A percentile compares a stretch with the other conserved stretches of the same genome.
Conservation (phyloP, 2,888 invertebrate genomes). For the Drosophila recens region DNA sequence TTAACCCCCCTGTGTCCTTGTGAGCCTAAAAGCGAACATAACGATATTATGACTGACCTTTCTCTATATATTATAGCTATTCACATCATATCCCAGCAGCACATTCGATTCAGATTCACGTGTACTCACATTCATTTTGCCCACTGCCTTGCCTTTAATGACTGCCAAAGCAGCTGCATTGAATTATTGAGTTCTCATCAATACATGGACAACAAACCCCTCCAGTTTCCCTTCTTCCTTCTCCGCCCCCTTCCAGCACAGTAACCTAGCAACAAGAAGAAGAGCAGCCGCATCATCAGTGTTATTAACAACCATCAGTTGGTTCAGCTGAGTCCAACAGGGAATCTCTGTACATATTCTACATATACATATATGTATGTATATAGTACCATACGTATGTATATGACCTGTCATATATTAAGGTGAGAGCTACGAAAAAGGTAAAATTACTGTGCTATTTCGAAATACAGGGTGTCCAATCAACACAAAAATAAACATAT, state of each 20-base stretch:
- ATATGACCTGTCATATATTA: constrained; percentile 56
- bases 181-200: constrained; percentile 67
- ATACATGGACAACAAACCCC: constrained; percentile 25
- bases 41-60: constrained; percentile 63
- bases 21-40: constrained; percentile 58
- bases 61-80: constrained; percentile 20
- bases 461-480: constrained; percentile 44
- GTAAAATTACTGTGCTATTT: constrained; percentile 34
- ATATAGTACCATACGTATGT: background rate
- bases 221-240: background rate
- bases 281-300: constrained; percentile 39
- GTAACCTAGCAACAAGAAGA: background rate
- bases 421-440: constrained; percentile 52
- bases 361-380: background rate
- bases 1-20: constrained; percentile 39
- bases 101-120: constrained; percentile 32
- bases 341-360: constrained; percentile 26
- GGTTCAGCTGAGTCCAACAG: constrained; percentile 49
- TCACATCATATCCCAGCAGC: constrained; percentile 41
- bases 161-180: constrained; percentile 48
- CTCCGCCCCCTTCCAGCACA: background rate
- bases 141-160: constrained; percentile 52
- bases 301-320: constrained; percentile 66
- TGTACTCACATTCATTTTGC: constrained; percentile 5
- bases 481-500: no score